Conservation (phyloP, 2,797 vertebrate genomes). For the Sebastes hubbsi region DNA sequence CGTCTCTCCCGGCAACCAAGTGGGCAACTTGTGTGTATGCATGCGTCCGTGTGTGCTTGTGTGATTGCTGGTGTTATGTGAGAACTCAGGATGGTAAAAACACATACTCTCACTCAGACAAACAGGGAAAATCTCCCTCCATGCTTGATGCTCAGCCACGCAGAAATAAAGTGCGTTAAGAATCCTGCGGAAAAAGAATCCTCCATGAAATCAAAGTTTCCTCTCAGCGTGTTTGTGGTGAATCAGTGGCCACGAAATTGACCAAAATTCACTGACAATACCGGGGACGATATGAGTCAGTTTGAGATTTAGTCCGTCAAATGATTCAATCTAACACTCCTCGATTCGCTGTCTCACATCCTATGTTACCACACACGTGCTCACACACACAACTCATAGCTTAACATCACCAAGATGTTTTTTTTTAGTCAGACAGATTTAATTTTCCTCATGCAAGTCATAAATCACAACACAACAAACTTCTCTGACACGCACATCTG, state of each 20-base stretch:
- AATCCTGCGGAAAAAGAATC: constrained; percentile 18
- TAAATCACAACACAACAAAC: constrained; percentile 6
- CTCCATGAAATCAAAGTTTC: constrained; percentile 50
- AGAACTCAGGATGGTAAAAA: constrained; percentile 38
- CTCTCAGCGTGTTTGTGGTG: constrained; percentile 10
- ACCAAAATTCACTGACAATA: constrained; percentile 45
- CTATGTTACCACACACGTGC: constrained; percentile 16
- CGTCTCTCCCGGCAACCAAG: constrained; percentile 72
- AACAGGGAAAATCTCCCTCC: constrained; percentile 12
- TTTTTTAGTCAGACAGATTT: constrained; percentile 54
- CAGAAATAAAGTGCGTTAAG: constrained; percentile 1
- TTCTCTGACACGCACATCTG: neutral
- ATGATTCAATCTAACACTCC: constrained; percentile 39
- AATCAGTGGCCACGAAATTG: constrained; percentile 46
- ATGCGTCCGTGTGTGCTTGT: constrained; percentile 1
- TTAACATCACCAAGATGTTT: constrained; percentile 10
- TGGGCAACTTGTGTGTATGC: constrained; percentile 47
- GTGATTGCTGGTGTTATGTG: constrained; percentile 24
- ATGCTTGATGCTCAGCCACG: constrained; percentile 3
- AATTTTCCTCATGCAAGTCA: constrained; percentile 21
- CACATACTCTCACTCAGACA: constrained; percentile 31
- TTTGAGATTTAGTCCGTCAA: constrained; percentile 25
- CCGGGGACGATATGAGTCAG: constrained; percentile 54
- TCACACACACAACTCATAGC: neutral
- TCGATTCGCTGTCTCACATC: constrained; percentile 41